Conservation (phyloP, 1,140 invertebrate species). For the Arion vulgaris region DNA sequence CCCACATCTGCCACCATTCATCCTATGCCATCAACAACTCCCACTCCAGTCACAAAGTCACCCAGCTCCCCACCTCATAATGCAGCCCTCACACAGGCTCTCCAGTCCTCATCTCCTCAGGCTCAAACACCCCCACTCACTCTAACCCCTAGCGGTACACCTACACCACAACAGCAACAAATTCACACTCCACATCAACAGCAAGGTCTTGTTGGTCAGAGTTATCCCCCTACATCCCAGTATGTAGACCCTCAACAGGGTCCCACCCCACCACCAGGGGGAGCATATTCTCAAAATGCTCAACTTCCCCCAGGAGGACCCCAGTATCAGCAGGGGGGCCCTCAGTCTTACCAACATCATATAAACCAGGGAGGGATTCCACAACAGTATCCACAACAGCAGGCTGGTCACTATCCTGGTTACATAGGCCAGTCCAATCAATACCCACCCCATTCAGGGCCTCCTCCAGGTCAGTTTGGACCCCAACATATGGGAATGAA, state of each 20-base stretch:
- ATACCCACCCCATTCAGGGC: constrained; percentile 25
- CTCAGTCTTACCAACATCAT: constrained; percentile 17
- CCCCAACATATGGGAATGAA: background rate
- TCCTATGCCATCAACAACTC: constrained; percentile 33
- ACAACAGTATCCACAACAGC: constrained; percentile 19
- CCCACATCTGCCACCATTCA: constrained; percentile 6
- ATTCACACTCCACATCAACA: background rate
- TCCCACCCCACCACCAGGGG: background rate
- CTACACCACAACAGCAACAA: constrained; percentile 16
- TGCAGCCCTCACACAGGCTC: constrained; percentile 13
- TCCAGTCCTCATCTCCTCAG: constrained; percentile 8
- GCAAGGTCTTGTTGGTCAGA: constrained; percentile 8
- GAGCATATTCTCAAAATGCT: background rate
- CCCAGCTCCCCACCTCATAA: background rate
- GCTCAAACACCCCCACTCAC: constrained; percentile 23
- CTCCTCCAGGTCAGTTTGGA: constrained; percentile 5
- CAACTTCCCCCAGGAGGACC: background rate
- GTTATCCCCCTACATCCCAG: constrained; percentile 3
- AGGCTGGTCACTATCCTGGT: background rate
- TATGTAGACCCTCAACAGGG: background rate
- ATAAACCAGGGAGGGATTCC: background rate
- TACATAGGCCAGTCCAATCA: constrained; percentile 24
- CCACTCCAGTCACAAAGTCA: background rate
- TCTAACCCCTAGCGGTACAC: constrained; percentile 18
- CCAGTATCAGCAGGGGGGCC: background rate